Evolutionary conservation across 2,797 vertebrate species (phyloP).

Genomic region (Acipenser ruthenus): DNA sequence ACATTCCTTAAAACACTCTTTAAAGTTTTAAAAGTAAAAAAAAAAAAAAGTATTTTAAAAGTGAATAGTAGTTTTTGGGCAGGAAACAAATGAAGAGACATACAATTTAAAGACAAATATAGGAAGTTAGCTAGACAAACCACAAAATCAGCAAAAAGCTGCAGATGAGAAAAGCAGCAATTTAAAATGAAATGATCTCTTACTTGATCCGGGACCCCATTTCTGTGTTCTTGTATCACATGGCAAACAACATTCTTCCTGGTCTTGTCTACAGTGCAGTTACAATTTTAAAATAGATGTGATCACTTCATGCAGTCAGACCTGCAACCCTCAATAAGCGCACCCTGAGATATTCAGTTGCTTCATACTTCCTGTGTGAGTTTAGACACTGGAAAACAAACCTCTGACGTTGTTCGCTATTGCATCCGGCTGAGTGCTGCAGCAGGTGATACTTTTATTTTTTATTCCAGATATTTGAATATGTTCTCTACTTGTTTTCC

Average conservation of each 20-base stretch:
- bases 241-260: background rate
- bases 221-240: background rate
- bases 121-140: background rate
- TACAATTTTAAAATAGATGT: background rate
- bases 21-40: no score
- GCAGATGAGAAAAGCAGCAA: background rate
- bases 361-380: background rate
- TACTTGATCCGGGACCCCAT: conserved; percentile 20
- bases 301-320: background rate
- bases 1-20: no score
- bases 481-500: background rate
- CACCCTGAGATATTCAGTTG: background rate
- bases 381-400: background rate
- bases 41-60: no score
- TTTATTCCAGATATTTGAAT: background rate
- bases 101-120: background rate
- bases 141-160: background rate
- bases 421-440: background rate
- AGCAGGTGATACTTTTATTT: background rate
- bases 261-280: background rate
- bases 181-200: background rate
- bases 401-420: background rate
- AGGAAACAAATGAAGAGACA: background rate
- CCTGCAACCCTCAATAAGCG: background rate
- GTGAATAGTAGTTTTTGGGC: background rate